Evolutionary conservation across 2,888 invertebrate genomes (phyloP), one percentile per base, ranked within the genome.

Genomic region (Pterobdella sp.): DNA sequence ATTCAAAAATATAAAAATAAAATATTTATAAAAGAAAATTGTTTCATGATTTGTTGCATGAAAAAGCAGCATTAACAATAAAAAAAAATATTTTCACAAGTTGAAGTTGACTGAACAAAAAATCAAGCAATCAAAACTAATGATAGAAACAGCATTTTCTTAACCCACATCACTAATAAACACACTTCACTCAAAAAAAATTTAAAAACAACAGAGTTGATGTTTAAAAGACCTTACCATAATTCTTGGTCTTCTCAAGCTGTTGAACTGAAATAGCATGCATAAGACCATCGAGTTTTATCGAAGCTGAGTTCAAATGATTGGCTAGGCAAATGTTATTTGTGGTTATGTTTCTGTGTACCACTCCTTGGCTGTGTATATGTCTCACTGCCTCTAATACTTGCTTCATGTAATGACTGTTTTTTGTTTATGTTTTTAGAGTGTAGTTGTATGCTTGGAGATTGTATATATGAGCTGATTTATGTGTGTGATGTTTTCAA

Each of bases 201-300:
- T 14, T 18, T 52, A 52, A 14, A 22, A 14, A 22, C 22, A 18
- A 52, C 18, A 22, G 22, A 14, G 22, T 18, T 18, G 22, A 52
- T 18, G 52, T 22, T 10, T 14, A 63, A 10, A 63, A n/a, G 26
- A 18, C 7, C 67, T 10, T 18, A 68, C 37, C n/a, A 68, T 35
- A 35, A 14, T 68, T 22, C 4, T 37, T 10, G 4, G 10, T 68
- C 36, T 67, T 71, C 32, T 74, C 74, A 32, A 74, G 32, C 31
- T 81, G 80, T 7, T 72, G 68, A 18, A 76, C 35, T 82, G 94
- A 94, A 66, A 94, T 90, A 22, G 97, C 96, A 29, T 95, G 93
- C 0, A 95, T 94, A 82, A 98, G 97, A 18, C 97, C 97, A 35
- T 95, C 94, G 72, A 98, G 87, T 84, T 98, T 98, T 79, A 98